Evolutionary conservation across 2,113 vertebrate genomes (phyloP), one percentile per base, ranked within the genome.

Genomic region (Vicugna pacos): DNA sequence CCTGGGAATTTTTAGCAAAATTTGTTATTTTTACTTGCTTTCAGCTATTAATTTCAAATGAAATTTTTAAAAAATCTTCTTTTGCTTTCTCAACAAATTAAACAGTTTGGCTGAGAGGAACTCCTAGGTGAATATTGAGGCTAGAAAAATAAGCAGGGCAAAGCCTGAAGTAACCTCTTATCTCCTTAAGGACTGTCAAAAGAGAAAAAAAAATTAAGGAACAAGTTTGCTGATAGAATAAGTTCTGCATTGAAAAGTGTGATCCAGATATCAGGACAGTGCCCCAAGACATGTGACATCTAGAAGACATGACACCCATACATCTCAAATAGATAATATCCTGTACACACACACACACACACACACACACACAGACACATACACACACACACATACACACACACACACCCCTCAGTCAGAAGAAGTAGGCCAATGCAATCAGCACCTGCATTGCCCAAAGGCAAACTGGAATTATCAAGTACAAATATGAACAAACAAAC

Each of bases 21-120:
- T 60, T 42, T 58, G 17, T 94, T 70, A 28, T 82, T 90, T 94
- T 79, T 95, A 83, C 75, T 91, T 93, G 42, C 26, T 90, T 76
- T 91, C 62, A 93, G 62, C 62, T 65, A 89, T 82, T 82, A 93
- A 67, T 96, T 96, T 95, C 75, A 96, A 96, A 80, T 32, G 50
- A 94, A 93, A 9, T 14, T 87, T 76, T 54, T 24, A 93, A 96
- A 93, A 60, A 62, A 28, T 26, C 19, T 86, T 65, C 5, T 14
- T 84, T 95, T 62, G 35, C 38, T 88, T 97, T 95, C 20, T 90
- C 56, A 93, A 90, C 20, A 91, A 91, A 93, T 84, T 89, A 76
- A 93, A 89, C 6, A 89, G 14, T 89, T 94, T 64, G 50, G 35
- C 69, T 79, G 77, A 95, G 24, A 77, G 19, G 5, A 96, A 58